These are phyloP conservation scores for Hermodice carunculata DNA, from an alignment of 2,888 invertebrate species.

Conservation along the genomic window DNA sequence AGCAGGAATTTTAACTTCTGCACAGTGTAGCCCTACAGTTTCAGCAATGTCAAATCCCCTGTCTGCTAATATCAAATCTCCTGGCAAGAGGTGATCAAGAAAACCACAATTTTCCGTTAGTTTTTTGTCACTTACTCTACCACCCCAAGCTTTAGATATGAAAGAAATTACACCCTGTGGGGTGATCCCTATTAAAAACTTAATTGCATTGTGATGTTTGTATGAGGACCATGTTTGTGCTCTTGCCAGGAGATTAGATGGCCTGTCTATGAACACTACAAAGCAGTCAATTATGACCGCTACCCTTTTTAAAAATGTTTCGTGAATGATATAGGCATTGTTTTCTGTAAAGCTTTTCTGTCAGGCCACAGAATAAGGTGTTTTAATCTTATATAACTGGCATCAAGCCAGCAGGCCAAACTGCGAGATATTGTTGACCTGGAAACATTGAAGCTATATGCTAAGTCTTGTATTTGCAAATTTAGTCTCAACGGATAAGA, in stretches of 20 bases:
- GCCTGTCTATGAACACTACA: conserved; percentile 14
- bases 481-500: no score
- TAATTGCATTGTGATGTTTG: conserved; percentile 36
- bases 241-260: conserved; percentile 6
- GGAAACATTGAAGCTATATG: no score
- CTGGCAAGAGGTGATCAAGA: conserved; percentile 36
- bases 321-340: conserved; percentile 8
- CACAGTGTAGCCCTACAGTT: conserved; percentile 33
- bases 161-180: conserved; percentile 44
- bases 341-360: conserved; percentile 20
- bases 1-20: conserved; percentile 37
- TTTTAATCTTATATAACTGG: not conserved
- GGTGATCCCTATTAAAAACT: conserved; percentile 44
- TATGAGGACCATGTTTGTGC: conserved; percentile 13
- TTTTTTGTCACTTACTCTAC: conserved; percentile 42
- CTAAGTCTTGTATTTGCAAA: no score
- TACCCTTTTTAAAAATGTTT: not conserved
- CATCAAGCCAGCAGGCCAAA: no score
- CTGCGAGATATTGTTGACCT: no score
- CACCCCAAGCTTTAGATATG: conserved; percentile 48
- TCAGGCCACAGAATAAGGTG: conserved; percentile 18
- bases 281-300: conserved; percentile 16
- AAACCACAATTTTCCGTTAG: conserved; percentile 38
- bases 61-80: conserved; percentile 42
- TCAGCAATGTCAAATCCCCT: conserved; percentile 41